These are phyloP conservation scores for Zosterops hypoxanthus DNA, from an alignment of 2,113 vertebrate genomes.

Conservation along the genomic window DNA sequence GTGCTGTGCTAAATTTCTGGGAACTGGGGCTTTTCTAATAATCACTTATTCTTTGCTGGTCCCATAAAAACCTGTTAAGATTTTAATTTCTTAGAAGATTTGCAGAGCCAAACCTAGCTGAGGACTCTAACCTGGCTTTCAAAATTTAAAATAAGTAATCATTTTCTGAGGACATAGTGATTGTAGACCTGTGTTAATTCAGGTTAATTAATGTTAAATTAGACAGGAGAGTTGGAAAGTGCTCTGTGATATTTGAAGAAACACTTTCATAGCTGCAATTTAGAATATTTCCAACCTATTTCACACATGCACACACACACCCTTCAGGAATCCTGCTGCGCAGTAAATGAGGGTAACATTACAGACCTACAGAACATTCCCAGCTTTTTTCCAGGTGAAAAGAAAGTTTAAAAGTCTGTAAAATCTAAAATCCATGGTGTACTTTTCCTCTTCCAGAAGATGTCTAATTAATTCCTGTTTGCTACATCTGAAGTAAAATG, in stretches of 20 bases:
- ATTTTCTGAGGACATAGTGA: background rate
- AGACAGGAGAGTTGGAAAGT: background rate
- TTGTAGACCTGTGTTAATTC: background rate
- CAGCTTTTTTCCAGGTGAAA: background rate
- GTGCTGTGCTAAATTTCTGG: background rate
- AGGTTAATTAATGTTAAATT: background rate
- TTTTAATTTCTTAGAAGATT: background rate
- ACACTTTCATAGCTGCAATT: background rate
- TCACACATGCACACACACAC: background rate
- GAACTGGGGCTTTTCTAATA: background rate
- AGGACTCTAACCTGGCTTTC: background rate
- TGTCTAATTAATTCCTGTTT: background rate
- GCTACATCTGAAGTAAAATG: background rate
- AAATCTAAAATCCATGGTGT: background rate
- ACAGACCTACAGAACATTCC: background rate
- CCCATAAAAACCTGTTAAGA: background rate
- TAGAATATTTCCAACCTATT: background rate
- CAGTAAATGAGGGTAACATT: background rate
- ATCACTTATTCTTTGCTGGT: background rate
- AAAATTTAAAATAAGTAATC: background rate
- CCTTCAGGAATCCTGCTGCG: background rate
- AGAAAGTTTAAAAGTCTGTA: background rate
- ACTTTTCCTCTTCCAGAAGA: background rate
- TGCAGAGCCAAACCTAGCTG: background rate
- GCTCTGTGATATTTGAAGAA: background rate